phyloP scores from a whole-genome alignment of 2,113 vertebrate species.

The Oncorhynchus keta region DNA sequence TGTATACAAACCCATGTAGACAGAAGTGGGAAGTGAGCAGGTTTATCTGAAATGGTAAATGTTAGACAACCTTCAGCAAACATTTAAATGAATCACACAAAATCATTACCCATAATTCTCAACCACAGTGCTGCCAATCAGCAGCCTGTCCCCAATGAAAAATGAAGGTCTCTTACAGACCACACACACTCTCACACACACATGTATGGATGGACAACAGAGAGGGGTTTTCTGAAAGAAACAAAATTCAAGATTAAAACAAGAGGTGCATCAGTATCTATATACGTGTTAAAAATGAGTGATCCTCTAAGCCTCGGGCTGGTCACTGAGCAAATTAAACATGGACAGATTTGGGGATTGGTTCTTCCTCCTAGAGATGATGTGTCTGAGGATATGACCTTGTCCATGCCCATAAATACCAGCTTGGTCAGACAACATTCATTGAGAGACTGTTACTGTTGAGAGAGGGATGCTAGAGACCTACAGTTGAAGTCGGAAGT shows the following conservation, averaged over 20 bases:
- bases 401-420: background rate
- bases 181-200: conserved; percentile 4
- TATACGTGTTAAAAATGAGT: conserved; percentile 30
- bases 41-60: conserved; percentile 6
- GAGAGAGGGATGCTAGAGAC: background rate
- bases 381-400: conserved; percentile 25
- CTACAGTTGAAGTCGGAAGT: too few species aligned
- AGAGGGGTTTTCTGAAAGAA: background rate
- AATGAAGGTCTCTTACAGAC: background rate
- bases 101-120: conserved; percentile 28
- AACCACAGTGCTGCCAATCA: background rate
- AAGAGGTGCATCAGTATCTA: background rate
- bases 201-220: background rate
- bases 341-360: conserved; percentile 23
- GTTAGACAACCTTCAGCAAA: conserved; percentile 16
- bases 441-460: background rate
- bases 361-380: background rate
- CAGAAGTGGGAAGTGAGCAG: background rate
- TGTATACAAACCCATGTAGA: background rate
- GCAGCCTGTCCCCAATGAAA: background rate
- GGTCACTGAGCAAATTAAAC: conserved; percentile 25
- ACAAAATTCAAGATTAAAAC: conserved; percentile 16
- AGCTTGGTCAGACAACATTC: background rate
- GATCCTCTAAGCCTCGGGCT: conserved; percentile 29
- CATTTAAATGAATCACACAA: conserved; percentile 22